Conservation (phyloP, 2,888 invertebrate species). For the Ischnus inquisitorius region DNA sequence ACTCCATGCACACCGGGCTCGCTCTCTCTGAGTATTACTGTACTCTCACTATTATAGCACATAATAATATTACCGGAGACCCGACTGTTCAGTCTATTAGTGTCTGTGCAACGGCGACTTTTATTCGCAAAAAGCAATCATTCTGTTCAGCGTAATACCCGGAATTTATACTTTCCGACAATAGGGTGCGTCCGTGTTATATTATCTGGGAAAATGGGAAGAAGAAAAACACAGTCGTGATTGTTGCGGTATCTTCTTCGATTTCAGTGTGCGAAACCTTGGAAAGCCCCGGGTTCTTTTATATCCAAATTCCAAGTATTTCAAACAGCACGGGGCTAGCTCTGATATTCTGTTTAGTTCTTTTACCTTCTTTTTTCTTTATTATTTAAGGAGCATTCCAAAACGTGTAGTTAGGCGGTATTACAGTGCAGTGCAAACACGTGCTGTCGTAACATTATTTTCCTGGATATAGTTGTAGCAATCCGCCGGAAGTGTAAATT, state of each 20-base stretch:
- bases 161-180: background rate
- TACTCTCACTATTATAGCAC: slow-evolving; percentile 3
- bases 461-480: slow-evolving; percentile 1
- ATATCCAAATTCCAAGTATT: background rate
- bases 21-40: background rate
- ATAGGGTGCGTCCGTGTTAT: background rate
- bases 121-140: slow-evolving; percentile 38
- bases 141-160: slow-evolving; percentile 16
- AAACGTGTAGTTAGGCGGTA: background rate
- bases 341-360: background rate
- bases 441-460: slow-evolving; percentile 32
- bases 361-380: background rate
- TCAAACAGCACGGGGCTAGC: background rate
- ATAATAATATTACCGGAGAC: background rate
- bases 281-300: background rate
- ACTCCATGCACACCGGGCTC: background rate
- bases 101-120: slow-evolving; percentile 15
- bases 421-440: background rate
- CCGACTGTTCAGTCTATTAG: slow-evolving; percentile 1
- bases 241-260: background rate
- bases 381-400: background rate
- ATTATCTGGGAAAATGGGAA: slow-evolving; percentile 4
- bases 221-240: background rate
- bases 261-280: background rate
- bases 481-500: slow-evolving; percentile 49